phyloP scores from a whole-genome alignment of 2,888 invertebrate genomes.

The Argyresthia albistria region DNA sequence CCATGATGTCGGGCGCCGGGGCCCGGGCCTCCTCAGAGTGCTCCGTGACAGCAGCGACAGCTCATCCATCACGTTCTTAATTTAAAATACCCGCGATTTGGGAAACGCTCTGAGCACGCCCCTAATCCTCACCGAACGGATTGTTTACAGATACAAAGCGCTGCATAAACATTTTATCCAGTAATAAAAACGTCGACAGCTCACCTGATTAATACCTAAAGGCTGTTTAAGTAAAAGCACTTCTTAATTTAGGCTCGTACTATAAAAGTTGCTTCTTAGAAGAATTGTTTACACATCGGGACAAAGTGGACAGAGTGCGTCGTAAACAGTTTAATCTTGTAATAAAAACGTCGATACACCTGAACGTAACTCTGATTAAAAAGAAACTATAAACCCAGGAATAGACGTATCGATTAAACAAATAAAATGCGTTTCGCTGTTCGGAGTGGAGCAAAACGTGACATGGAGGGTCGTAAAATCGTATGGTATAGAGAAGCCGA shows the following conservation, averaged over 20 bases:
- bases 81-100: constrained; percentile 66
- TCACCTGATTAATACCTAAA: constrained; percentile 25
- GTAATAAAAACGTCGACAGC: constrained; percentile 35
- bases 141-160: constrained; percentile 44
- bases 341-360: constrained; percentile 58
- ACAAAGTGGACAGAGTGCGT: constrained; percentile 58
- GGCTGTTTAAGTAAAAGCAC: constrained; percentile 22
- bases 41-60: constrained; percentile 54
- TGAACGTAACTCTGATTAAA: constrained; percentile 54
- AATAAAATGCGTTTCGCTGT: constrained; percentile 67
- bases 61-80: constrained; percentile 67
- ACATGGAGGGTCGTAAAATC: constrained; percentile 64
- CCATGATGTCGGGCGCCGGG: constrained; percentile 42
- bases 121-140: constrained; percentile 50
- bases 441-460: constrained; percentile 56
- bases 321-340: constrained; percentile 61
- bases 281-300: constrained; percentile 42
- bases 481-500: constrained; percentile 68
- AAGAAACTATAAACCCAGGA: constrained; percentile 48
- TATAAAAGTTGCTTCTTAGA: constrained; percentile 24
- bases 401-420: constrained; percentile 70
- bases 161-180: constrained; percentile 40
- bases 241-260: not conserved
- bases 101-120: constrained; percentile 46
- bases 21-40: constrained; percentile 29